Evolutionary conservation across 2,797 vertebrate species (phyloP).

Genomic region (Ceryle rudis): DNA sequence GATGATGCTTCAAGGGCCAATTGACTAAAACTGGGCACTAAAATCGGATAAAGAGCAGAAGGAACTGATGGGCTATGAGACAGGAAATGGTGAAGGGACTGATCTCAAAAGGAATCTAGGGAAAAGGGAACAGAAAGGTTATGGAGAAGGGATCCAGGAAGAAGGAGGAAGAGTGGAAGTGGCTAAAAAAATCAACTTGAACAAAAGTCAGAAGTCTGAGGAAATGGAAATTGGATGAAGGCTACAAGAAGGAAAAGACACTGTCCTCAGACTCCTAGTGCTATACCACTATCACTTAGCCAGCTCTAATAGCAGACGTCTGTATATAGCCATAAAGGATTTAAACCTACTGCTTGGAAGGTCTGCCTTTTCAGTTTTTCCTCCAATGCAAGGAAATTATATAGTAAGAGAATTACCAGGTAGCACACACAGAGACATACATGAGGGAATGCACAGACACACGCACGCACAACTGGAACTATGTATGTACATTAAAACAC

Average conservation of each 20-base stretch:
- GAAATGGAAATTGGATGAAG: not conserved
- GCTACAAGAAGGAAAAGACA: not conserved
- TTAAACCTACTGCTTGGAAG: not conserved
- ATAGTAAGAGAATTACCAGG: not conserved
- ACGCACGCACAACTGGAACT: rapidly evolving
- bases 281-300: not conserved
- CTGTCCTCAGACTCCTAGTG: not conserved
- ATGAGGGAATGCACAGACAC: not conserved
- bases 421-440: not conserved
- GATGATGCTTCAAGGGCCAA: not conserved
- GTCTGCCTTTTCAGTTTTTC: not conserved
- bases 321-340: not conserved
- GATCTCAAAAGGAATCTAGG: not conserved
- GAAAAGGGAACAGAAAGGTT: not conserved
- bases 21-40: not conserved
- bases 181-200: not conserved
- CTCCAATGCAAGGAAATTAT: not conserved
- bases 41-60: not conserved
- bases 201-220: not conserved
- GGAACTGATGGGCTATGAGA: not conserved
- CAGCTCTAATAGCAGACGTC: not conserved
- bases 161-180: not conserved
- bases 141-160: not conserved
- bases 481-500: not conserved
- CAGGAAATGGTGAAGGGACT: not conserved